phyloP scores from a whole-genome alignment of 2,797 vertebrate genomes.

The Cyprinella venusta region DNA sequence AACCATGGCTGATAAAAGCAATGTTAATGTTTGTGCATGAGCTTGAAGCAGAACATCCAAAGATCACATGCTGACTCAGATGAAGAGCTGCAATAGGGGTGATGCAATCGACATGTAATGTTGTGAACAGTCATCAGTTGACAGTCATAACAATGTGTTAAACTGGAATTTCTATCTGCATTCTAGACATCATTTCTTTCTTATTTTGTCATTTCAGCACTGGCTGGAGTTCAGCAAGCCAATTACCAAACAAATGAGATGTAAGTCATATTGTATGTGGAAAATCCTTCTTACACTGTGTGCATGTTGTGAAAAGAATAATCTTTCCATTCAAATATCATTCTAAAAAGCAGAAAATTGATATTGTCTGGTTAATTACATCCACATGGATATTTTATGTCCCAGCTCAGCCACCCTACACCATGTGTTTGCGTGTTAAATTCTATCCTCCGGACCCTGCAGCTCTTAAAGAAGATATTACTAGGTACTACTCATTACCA shows the following conservation, averaged over 20 bases:
- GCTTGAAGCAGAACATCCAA: slow-evolving; percentile 5
- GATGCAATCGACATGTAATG: slow-evolving; percentile 23
- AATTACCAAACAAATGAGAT: slow-evolving; percentile 93
- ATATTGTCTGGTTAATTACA: neutral
- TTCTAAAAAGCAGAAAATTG: neutral
- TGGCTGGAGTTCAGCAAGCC: slow-evolving; percentile 96
- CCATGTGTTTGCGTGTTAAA: slow-evolving; percentile 97
- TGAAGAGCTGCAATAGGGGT: neutral
- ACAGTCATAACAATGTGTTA: slow-evolving; percentile 7
- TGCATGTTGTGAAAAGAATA: neutral
- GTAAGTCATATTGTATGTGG: slow-evolving; percentile 79
- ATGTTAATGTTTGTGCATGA: neutral
- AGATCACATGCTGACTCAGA: neutral
- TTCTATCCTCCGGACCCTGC: slow-evolving; percentile 95
- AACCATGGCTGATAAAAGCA: neutral
- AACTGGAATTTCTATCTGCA: neutral
- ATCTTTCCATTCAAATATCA: neutral
- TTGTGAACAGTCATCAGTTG: slow-evolving; percentile 1
- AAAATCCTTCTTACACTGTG: neutral
- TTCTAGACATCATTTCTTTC: neutral
- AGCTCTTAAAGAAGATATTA: slow-evolving; percentile 94
- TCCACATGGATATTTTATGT: slow-evolving; percentile 29
- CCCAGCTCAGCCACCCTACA: slow-evolving; percentile 94
- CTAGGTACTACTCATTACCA: slow-evolving; percentile 77
- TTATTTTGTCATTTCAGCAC: slow-evolving; percentile 79